Conservation (phyloP, 2,113 vertebrate genomes). For the Sylvilagus bachmani region DNA sequence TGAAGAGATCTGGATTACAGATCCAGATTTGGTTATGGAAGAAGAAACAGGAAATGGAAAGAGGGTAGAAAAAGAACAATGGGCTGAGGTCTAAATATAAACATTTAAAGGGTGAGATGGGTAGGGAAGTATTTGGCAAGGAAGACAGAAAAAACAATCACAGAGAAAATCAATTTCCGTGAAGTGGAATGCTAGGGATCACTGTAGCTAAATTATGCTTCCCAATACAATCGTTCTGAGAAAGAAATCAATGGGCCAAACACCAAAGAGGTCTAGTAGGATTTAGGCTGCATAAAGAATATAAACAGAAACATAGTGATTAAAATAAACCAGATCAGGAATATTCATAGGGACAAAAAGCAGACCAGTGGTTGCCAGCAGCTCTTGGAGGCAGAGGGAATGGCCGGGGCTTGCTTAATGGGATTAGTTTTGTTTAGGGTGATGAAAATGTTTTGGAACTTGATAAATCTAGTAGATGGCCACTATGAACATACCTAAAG, state of each 20-base stretch:
- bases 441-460: slow-evolving; percentile 18
- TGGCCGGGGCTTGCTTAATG: neutral
- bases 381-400: neutral
- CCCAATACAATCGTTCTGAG: neutral
- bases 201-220: slow-evolving; percentile 10
- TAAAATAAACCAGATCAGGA: neutral
- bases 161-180: neutral
- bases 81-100: neutral
- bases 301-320: neutral
- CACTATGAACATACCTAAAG: neutral
- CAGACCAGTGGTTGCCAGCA: neutral
- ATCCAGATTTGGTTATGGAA: slow-evolving; percentile 4
- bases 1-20: neutral
- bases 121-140: neutral
- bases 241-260: slow-evolving; percentile 1
- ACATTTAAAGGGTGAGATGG: neutral
- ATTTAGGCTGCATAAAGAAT: slow-evolving; percentile 21
- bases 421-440: neutral
- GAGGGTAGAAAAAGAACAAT: neutral
- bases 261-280: neutral
- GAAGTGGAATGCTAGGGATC: neutral
- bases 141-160: slow-evolving; percentile 3
- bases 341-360: neutral
- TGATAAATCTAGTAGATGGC: neutral
- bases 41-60: neutral